Evolutionary conservation across 2,888 invertebrate species (phyloP), one percentile per base, ranked within the genome.

Genomic region (Adela reaumurella): DNA sequence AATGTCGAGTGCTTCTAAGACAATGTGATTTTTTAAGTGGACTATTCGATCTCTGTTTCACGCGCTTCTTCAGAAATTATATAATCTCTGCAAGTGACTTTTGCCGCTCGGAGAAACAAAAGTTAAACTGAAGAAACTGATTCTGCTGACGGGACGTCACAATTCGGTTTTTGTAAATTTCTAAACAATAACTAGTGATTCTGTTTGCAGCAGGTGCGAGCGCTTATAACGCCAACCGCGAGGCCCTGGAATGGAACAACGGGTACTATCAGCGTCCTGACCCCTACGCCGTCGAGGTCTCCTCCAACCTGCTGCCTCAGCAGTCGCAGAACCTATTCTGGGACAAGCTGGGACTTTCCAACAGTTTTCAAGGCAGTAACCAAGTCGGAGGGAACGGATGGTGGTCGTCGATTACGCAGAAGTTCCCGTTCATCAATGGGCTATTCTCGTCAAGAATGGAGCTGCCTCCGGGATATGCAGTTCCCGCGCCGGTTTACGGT

Each of bases 381-480:
- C 73, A 74, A 61, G 78, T 78, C 19, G 78, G 78, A 20, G 76
- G 76, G 19, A 69, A 70, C 3, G 77, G 76, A 45, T 53, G 65
- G 48, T 78, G 78, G 78, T 64, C 70, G 10, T 64, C 65, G 43
- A 56, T 78, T 49, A 74, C 76, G 16, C 76, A 77, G 56, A 78
- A 78, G 53, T 78, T 76, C 56, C 78, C 78, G 0, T 64, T 77
- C 54, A 55, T 78, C 49, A 67, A 66, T 47, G 69, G 61, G 48
- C 74, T 76, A 72, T 78, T 78, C 52, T 77, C 77, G 18, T 77
- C 77, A 17, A 65, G 70, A 24, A 68, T 77, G 65, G 69, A 77
- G 55, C 52, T 70, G 45, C 64, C 68, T 1, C 47, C 64, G 14
- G 63, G 69, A 51, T 70, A 70, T 50, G 69, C 67, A 24, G 58